A percentile compares a stretch with the other conserved stretches of the same genome.
These are phyloP conservation scores for Sceloporus undulatus DNA, from an alignment of 2,113 vertebrate genomes.

Conservation along the genomic window DNA sequence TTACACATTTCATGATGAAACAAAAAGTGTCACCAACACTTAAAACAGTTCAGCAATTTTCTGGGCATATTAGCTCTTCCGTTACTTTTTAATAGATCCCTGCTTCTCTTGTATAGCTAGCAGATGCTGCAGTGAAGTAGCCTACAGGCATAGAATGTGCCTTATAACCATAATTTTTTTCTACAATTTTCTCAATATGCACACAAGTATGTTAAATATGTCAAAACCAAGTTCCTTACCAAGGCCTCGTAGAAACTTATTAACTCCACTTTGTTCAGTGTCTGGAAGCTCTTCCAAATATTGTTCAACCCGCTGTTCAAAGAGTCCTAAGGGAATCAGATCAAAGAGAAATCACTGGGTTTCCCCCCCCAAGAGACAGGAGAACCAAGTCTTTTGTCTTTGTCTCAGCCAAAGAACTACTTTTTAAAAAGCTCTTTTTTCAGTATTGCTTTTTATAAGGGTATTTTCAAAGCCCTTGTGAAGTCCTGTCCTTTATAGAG, in stretches of 20 bases:
- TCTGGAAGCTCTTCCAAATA: slow-evolving; percentile 97
- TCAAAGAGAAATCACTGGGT: slow-evolving; percentile 24
- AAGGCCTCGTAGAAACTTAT: slow-evolving; percentile 96
- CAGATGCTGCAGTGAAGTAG: slow-evolving; percentile 6
- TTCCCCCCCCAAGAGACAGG: slow-evolving; percentile 1
- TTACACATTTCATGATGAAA: not conserved
- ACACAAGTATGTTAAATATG: not conserved
- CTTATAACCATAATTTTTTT: not conserved
- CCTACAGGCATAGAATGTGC: not conserved
- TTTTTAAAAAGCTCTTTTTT: not conserved
- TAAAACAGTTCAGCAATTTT: not conserved
- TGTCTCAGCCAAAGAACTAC: not conserved
- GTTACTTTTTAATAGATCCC: slow-evolving; percentile 10
- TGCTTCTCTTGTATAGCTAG: not conserved
- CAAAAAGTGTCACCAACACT: not conserved
- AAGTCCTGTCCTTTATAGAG: rapidly evolving
- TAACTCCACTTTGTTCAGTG: slow-evolving; percentile 97
- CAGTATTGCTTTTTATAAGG: slow-evolving; percentile 3
- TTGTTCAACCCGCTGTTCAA: slow-evolving; percentile 96
- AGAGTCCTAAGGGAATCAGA: slow-evolving; percentile 83
- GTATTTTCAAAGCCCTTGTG: not conserved
- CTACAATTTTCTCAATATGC: not conserved
- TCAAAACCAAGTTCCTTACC: slow-evolving; percentile 80
- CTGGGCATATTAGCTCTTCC: not conserved
- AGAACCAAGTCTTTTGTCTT: rapidly evolving